Conservation (phyloP, 2,888 invertebrate species). For the Drosophila quinaria region DNA sequence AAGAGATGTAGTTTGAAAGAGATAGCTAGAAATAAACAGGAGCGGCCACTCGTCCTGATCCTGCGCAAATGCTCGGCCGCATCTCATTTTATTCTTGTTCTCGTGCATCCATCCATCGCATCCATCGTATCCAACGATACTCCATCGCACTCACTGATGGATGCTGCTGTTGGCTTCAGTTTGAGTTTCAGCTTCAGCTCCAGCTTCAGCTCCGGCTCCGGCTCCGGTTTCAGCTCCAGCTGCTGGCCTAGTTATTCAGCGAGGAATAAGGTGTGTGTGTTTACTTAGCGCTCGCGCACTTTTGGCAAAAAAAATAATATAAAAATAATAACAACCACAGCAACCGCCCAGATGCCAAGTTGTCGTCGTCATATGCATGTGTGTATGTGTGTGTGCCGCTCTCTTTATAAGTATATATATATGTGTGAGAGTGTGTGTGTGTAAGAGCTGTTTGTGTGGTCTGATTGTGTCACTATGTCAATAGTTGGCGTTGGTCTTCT, state of each 20-base stretch:
- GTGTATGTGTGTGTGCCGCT: neutral
- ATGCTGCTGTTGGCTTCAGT: constrained; percentile 24
- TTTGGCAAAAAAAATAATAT: constrained; percentile 24
- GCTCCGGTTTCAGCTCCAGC: constrained; percentile 35
- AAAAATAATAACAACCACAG: constrained; percentile 12
- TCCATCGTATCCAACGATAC: neutral
- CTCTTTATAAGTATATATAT: constrained; percentile 5
- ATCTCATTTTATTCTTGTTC: neutral
- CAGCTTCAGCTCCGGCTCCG: constrained; percentile 25
- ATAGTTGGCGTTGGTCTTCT: constrained; percentile 73
- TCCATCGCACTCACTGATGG: constrained; percentile 9
- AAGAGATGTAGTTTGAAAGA: neutral
- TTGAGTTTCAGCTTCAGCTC: constrained; percentile 3
- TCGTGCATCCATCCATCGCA: constrained; percentile 5
- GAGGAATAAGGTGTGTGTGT: constrained; percentile 71
- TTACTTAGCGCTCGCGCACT: constrained; percentile 63
- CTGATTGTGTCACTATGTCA: constrained; percentile 76
- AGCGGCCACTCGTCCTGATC: constrained; percentile 20
- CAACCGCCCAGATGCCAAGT: constrained; percentile 48
- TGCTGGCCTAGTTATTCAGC: constrained; percentile 67
- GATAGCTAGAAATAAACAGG: constrained; percentile 17
- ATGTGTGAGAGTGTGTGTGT: constrained; percentile 14
- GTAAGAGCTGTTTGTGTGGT: constrained; percentile 57
- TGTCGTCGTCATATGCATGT: constrained; percentile 25
- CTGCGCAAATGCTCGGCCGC: constrained; percentile 55